Conservation (phyloP, 2,797 vertebrate species). For the Thunnus albacares region DNA sequence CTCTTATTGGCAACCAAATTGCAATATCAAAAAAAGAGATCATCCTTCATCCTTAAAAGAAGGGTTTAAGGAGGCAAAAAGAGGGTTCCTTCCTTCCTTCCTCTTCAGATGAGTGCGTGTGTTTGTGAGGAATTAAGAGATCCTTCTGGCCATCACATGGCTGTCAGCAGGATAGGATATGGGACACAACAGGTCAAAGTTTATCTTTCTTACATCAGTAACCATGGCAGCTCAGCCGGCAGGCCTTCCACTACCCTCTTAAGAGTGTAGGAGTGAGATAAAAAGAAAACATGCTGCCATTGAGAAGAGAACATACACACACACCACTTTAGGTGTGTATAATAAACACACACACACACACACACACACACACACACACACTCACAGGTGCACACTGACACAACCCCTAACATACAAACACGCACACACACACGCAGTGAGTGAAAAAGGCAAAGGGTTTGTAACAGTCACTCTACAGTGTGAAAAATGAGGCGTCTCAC, state of each 20-base stretch:
- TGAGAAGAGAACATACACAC: slow-evolving; percentile 72
- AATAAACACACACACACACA: slow-evolving; percentile 66
- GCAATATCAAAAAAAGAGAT: slow-evolving; percentile 90
- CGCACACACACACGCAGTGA: slow-evolving; percentile 77
- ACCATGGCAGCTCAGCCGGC: slow-evolving; percentile 82
- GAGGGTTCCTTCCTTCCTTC: slow-evolving; percentile 83
- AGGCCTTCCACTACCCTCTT: slow-evolving; percentile 79
- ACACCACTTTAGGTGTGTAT: slow-evolving; percentile 53
- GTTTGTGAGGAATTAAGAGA: slow-evolving; percentile 87
- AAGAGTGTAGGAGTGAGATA: slow-evolving; percentile 83
- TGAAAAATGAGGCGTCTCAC: slow-evolving; percentile 92
- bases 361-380: slow-evolving; percentile 35
- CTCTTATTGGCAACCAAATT: slow-evolving; percentile 99
- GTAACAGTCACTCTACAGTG: slow-evolving; percentile 98
- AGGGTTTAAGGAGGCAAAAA: slow-evolving; percentile 84
- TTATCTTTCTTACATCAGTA: slow-evolving; percentile 81
- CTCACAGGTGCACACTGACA: slow-evolving; percentile 75
- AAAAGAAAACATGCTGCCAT: slow-evolving; percentile 80
- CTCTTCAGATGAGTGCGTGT: slow-evolving; percentile 94
- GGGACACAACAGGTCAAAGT: slow-evolving; percentile 83
- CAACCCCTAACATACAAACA: slow-evolving; percentile 77
- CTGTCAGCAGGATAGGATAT: slow-evolving; percentile 85
- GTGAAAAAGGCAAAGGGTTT: slow-evolving; percentile 94
- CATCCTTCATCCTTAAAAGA: slow-evolving; percentile 86
- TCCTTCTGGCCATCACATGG: slow-evolving; percentile 99